phyloP scores from a whole-genome alignment of 2,797 vertebrate genomes.

The Poeciliopsis paucimaculata region DNA sequence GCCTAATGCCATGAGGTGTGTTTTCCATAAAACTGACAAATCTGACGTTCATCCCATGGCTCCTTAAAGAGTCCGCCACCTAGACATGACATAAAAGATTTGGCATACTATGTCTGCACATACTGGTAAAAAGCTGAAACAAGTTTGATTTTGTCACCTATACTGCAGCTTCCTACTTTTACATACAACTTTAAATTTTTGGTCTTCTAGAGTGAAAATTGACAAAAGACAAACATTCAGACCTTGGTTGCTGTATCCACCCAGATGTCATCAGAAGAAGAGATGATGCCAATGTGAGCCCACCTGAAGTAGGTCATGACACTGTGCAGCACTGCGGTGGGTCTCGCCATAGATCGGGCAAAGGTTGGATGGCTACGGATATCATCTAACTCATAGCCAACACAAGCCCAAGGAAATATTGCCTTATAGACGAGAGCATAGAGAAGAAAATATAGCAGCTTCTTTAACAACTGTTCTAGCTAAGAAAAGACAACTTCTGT shows the following conservation, averaged over 20 bases:
- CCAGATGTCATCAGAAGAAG: slow-evolving; percentile 89
- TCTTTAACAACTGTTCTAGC: background rate
- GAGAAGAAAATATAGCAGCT: background rate
- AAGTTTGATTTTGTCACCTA: background rate
- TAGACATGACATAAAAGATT: slow-evolving; percentile 20
- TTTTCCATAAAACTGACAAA: slow-evolving; percentile 79
- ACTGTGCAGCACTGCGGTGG: slow-evolving; percentile 81
- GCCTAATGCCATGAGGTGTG: slow-evolving; percentile 76
- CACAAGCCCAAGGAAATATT: slow-evolving; percentile 89
- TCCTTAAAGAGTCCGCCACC: slow-evolving; percentile 84
- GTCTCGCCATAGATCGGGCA: slow-evolving; percentile 82
- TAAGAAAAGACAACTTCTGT: background rate
- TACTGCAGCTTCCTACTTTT: background rate
- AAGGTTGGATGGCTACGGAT: slow-evolving; percentile 80
- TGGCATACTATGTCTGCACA: background rate
- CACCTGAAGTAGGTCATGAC: slow-evolving; percentile 88
- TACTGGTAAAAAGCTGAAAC: background rate
- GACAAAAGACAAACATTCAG: slow-evolving; percentile 6
- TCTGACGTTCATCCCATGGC: slow-evolving; percentile 82
- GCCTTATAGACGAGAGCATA: slow-evolving; percentile 55
- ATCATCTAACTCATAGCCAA: slow-evolving; percentile 84
- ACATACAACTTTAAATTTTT: background rate
- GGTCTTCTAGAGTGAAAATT: background rate
- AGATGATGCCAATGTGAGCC: slow-evolving; percentile 88
- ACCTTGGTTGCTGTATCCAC: slow-evolving; percentile 83